phyloP scores from a whole-genome alignment of 2,797 vertebrate species.

The Megalops cyprinoides region DNA sequence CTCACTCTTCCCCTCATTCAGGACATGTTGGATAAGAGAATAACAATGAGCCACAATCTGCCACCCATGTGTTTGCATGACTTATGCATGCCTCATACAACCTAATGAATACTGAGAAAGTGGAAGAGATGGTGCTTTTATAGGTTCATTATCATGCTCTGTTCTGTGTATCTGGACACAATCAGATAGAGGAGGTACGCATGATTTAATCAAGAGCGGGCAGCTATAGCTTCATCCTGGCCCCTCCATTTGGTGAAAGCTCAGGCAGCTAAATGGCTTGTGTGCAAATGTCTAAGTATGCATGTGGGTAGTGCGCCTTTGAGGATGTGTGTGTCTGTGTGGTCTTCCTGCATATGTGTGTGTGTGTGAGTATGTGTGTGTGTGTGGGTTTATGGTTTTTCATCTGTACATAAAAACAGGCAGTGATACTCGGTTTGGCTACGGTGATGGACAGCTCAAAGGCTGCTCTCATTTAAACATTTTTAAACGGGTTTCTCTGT shows the following conservation, averaged over 20 bases:
- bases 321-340: constrained; percentile 69
- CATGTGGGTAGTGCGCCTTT: too few species aligned
- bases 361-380: constrained; percentile 34
- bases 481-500: constrained; percentile 74
- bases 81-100: constrained; percentile 66
- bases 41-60: constrained; percentile 71
- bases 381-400: constrained; percentile 27
- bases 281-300: too few species aligned
- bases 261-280: too few species aligned
- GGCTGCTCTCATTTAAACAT: constrained; percentile 75
- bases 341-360: constrained; percentile 35
- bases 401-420: background rate
- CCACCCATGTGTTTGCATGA: constrained; percentile 68
- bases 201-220: constrained; percentile 69
- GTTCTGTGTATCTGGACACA: constrained; percentile 50
- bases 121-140: constrained; percentile 68
- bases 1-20: constrained; percentile 52
- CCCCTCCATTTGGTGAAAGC: constrained; percentile 41
- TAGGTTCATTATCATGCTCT: constrained; percentile 46
- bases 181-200: constrained; percentile 68
- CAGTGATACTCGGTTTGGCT: background rate
- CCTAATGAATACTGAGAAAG: constrained; percentile 72
- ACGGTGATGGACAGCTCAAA: constrained; percentile 62
- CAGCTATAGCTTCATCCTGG: constrained; percentile 56
- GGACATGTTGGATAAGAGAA: constrained; percentile 64